Evolutionary conservation across 2,797 vertebrate species (phyloP).

Genomic region (Morus bassanus): DNA sequence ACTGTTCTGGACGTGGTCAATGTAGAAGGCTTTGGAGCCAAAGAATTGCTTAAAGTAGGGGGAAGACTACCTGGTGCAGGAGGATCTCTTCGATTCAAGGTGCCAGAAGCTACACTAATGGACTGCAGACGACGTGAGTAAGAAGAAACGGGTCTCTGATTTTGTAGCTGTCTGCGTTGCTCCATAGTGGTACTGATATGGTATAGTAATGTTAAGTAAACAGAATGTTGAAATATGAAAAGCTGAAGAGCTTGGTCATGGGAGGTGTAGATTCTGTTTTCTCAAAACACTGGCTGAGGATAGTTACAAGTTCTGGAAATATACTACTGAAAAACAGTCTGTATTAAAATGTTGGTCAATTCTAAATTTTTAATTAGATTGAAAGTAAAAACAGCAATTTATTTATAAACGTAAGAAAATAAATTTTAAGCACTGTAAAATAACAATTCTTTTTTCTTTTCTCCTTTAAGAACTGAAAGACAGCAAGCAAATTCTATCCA

Average conservation of each 20-base stretch:
- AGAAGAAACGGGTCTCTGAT: background rate
- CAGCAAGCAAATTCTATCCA: conserved; percentile 92
- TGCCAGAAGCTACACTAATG: conserved; percentile 96
- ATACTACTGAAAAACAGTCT: background rate
- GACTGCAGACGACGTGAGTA: conserved; percentile 92
- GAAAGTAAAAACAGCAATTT: background rate
- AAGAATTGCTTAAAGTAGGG: conserved; percentile 91
- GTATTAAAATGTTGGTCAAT: background rate
- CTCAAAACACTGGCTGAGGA: background rate
- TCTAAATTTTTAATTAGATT: background rate
- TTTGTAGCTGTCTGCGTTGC: background rate
- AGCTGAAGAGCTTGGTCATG: background rate
- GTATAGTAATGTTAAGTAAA: background rate
- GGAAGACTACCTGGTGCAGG: conserved; percentile 90
- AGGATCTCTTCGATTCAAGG: conserved; percentile 95
- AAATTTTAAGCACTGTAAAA: background rate
- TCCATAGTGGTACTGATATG: accelerated
- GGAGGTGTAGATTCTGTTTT: background rate
- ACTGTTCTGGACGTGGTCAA: conserved; percentile 90
- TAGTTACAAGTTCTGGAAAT: background rate
- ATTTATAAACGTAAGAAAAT: background rate
- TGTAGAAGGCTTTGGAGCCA: conserved; percentile 90
- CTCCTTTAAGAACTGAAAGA: conserved; percentile 83
- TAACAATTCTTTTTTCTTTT: background rate
- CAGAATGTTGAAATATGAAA: background rate